Evolutionary conservation across 2,797 vertebrate species (phyloP), one percentile per base, ranked within the genome.

Genomic region (Takifugu rubripes): DNA sequence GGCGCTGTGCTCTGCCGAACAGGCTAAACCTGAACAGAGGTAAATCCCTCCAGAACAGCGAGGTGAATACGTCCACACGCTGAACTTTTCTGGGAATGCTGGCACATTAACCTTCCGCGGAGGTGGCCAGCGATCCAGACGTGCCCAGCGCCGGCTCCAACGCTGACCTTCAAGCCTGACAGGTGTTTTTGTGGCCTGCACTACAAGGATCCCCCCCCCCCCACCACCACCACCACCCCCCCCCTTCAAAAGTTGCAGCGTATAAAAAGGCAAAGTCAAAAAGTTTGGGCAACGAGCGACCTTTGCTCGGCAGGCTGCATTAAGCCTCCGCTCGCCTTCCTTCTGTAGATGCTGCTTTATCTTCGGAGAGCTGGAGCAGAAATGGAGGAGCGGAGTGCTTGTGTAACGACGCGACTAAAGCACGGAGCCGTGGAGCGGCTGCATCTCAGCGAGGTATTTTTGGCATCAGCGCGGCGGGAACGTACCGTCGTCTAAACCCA

Each of bases 401-500:
- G 51, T 68, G 54, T 64, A 68, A 72, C 49, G 56, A 69, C 54
- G 59, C 27, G 54, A 33, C 52, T 67, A 59, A 79, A 79, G 79
- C 54, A 74, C 53, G 59, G 51, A 50, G 44, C 47, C 56, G 62
- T 62, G 49, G 50, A 79, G 58, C 27, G n/a, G 15, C 43, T 49
- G 52, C 53, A 71, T 78, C 61, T 59, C 52, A 56, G 61, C 24
- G 40, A 56, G 56, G 14, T 51, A 51, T 75, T 71, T 82, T 59
- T 69, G 64, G 61, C 11, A 56, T 63, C 33, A 48, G 43, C 27
- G 61, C 15, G 51, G 70, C 44, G 49, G 59, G 86, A 25, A 79
- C 92, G 12, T 92, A 99, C 97, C 96, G 59, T 77, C 95, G 85
- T 99, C 97, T 27, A 93, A 88, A 56, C 95, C 95, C 78, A 98